A percentile compares a stretch with the other conserved stretches of the same genome.
Conservation (phyloP, 2,113 vertebrate genomes). For the Istiophorus platypterus region DNA sequence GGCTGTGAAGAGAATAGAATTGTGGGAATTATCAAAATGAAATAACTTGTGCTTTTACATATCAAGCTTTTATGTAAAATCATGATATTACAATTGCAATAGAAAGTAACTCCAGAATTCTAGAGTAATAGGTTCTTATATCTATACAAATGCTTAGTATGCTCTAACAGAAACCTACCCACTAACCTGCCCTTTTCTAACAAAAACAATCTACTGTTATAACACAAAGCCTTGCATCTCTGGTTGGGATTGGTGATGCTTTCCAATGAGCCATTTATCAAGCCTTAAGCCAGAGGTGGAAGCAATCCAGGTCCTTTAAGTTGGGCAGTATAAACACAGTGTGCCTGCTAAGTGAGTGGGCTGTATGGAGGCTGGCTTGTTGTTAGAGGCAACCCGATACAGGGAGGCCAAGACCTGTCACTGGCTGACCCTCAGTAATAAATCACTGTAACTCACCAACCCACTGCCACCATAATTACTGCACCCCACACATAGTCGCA, state of each 20-base stretch:
- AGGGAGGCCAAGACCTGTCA: constrained; percentile 75
- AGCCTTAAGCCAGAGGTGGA: constrained; percentile 62
- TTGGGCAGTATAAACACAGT: constrained; percentile 69
- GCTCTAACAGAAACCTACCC: constrained; percentile 31
- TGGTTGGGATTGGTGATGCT: constrained; percentile 55
- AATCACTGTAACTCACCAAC: constrained; percentile 78
- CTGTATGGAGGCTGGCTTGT: constrained; percentile 75
- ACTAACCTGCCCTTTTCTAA: constrained; percentile 34
- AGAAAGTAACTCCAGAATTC: constrained; percentile 1
- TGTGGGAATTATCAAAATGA: background rate
- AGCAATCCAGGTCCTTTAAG: constrained; percentile 68
- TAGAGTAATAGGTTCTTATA: constrained; percentile 7
- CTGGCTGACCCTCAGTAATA: constrained; percentile 81
- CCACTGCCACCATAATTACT: constrained; percentile 74
- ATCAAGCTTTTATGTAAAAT: constrained; percentile 1
- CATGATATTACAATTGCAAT: background rate
- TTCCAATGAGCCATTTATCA: constrained; percentile 82
- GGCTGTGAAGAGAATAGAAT: constrained; percentile 74
- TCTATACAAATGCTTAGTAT: constrained; percentile 34
- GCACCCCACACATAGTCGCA: constrained; percentile 50
- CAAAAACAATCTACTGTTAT: constrained; percentile 62
- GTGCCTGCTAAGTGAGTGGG: constrained; percentile 79
- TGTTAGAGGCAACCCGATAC: constrained; percentile 69
- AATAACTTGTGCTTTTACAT: background rate
- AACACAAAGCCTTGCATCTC: constrained; percentile 51